phyloP scores from a whole-genome alignment of 2,797 vertebrate species.

The Dendrocincla tyrannina region DNA sequence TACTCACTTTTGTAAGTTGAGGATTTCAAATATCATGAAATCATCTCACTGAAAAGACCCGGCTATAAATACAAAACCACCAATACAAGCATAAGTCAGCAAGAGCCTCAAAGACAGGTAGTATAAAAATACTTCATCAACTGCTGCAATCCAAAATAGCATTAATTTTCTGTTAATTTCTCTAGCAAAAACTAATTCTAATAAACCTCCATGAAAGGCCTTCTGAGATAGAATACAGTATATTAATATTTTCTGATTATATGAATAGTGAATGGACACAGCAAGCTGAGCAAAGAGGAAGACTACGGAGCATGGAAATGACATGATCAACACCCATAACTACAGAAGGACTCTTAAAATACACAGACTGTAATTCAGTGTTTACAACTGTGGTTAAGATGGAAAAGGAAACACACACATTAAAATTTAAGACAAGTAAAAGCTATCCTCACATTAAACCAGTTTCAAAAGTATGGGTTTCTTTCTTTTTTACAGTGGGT shows the following conservation, averaged over 20 bases:
- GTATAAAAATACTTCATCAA: not conserved
- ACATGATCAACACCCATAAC: not conserved
- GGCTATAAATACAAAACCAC: not conserved
- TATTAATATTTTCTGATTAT: not conserved
- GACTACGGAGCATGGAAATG: not conserved
- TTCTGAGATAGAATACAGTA: not conserved
- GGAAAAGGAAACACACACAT: not conserved
- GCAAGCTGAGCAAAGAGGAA: not conserved
- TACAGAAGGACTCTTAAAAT: conserved; percentile 11
- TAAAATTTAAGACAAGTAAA: conserved; percentile 30
- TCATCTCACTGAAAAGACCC: not conserved
- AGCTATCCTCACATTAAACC: not conserved
- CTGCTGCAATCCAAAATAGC: not conserved
- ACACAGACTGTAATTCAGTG: not conserved
- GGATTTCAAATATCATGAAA: not conserved
- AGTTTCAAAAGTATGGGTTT: not conserved
- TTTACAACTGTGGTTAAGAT: not conserved
- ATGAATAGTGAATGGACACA: not conserved
- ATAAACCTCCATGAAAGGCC: not conserved
- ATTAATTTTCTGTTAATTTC: not conserved
- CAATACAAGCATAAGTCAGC: not conserved
- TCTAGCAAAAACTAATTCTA: not conserved
- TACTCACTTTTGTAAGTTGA: not conserved
- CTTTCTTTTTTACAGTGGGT: not conserved
- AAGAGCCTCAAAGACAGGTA: not conserved